phyloP scores from a whole-genome alignment of 1,140 invertebrate species.

The Neotoxoptera formosana region DNA sequence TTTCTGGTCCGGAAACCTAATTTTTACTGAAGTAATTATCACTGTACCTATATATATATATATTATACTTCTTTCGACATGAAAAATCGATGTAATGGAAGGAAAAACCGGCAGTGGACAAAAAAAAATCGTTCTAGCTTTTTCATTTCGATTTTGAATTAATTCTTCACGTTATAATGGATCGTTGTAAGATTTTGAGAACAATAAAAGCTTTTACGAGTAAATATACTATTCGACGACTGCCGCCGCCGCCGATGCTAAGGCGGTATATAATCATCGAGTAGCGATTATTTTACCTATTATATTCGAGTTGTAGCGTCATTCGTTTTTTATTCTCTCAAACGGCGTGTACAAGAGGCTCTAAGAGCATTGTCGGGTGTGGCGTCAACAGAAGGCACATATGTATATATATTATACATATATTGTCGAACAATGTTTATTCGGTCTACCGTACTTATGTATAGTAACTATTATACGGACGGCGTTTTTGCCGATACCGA shows the following conservation, averaged over 20 bases:
- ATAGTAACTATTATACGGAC: too few species aligned
- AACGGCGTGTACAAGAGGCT: not conserved
- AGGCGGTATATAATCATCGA: not conserved
- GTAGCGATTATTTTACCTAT: not conserved
- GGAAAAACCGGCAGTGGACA: not conserved
- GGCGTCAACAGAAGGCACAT: not conserved
- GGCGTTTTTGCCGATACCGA: not conserved
- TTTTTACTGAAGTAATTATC: not conserved
- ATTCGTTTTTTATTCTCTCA: not conserved
- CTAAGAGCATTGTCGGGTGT: not conserved
- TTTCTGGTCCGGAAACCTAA: too few species aligned
- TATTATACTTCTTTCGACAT: not conserved
- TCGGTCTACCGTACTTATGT: not conserved
- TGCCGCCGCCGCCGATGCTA: too few species aligned
- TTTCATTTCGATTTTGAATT: not conserved
- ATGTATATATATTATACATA: not conserved
- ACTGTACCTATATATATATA: too few species aligned
- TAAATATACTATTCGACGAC: not conserved
- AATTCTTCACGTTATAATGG: not conserved
- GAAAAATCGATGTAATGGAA: not conserved
- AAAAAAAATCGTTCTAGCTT: not conserved
- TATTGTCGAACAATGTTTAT: not conserved
- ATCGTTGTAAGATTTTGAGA: not conserved
- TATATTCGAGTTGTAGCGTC: not conserved
- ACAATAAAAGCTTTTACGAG: constrained; percentile 17